A percentile compares a stretch with the other conserved stretches of the same genome.
Evolutionary conservation across 2,888 invertebrate genomes (phyloP).

Genomic region (Philaethria dido): DNA sequence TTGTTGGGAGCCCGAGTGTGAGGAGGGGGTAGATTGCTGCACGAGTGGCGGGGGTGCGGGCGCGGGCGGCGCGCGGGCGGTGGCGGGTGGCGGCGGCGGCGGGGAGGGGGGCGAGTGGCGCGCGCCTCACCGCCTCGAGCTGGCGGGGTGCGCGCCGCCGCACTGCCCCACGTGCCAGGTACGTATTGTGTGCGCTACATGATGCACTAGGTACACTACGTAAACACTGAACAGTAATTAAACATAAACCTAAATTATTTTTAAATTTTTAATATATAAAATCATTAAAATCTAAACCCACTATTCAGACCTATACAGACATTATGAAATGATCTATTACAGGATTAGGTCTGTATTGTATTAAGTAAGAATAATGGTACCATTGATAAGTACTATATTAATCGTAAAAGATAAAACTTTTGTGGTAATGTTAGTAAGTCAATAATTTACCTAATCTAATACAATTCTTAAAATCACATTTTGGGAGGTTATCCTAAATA

Average conservation of each 20-base stretch:
- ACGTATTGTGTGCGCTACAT: slow-evolving; percentile 50
- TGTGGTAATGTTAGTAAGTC: too few relatives aligned
- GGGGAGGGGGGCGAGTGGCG: slow-evolving; percentile 85
- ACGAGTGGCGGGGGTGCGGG: slow-evolving; percentile 71
- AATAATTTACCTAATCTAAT: too few relatives aligned
- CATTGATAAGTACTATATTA: too few relatives aligned
- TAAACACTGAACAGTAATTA: not conserved
- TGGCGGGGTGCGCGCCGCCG: slow-evolving; percentile 88
- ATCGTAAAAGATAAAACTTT: too few relatives aligned
- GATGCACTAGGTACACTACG: not conserved
- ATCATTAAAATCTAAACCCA: not conserved
- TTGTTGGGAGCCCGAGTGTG: slow-evolving; percentile 95
- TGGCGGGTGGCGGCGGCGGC: slow-evolving; percentile 77
- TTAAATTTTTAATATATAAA: not conserved
- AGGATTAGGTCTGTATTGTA: too few relatives aligned
- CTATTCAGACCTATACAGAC: too few relatives aligned
- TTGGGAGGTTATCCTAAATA: too few relatives aligned
- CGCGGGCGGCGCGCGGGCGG: slow-evolving; percentile 85
- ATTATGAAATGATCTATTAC: too few relatives aligned
- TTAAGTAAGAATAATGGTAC: too few relatives aligned
- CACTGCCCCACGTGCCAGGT: slow-evolving; percentile 85
- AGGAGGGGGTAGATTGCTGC: slow-evolving; percentile 89
- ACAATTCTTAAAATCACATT: too few relatives aligned
- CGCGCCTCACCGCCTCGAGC: slow-evolving; percentile 83
- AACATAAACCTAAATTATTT: not conserved